Percentiles rank a stretch among this genome's conserved stretches.
Conservation (phyloP, 2,113 vertebrate species). For the Haliaeetus leucogaster region DNA sequence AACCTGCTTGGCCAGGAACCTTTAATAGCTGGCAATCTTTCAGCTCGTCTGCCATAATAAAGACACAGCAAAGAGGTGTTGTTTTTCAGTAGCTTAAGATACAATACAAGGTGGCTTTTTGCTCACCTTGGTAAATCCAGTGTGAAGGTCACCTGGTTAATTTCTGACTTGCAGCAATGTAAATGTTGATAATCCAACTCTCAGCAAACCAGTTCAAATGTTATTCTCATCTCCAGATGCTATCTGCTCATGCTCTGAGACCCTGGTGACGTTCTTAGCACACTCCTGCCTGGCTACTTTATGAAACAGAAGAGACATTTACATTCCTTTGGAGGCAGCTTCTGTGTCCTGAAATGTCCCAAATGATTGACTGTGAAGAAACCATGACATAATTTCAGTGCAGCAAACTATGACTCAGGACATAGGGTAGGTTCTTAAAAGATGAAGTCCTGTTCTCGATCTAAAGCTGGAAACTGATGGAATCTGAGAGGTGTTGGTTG, state of each 20-base stretch:
- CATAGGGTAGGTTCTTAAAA: background rate
- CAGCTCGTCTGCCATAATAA: background rate
- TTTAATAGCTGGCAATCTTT: background rate
- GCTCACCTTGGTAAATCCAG: background rate
- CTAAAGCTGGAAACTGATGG: background rate
- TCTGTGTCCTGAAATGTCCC: background rate
- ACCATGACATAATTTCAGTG: background rate
- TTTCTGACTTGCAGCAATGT: background rate
- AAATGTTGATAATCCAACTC: background rate
- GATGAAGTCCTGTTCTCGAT: background rate
- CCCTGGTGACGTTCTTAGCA: background rate
- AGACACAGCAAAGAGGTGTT: background rate
- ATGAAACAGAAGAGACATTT: background rate
- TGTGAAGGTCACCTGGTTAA: background rate
- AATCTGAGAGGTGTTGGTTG: background rate
- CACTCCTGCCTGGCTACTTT: background rate
- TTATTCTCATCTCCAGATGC: background rate
- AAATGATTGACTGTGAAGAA: background rate
- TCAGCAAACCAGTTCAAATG: background rate
- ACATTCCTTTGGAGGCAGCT: background rate
- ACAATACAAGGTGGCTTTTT: background rate
- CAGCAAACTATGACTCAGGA: background rate
- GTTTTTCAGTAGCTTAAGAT: background rate
- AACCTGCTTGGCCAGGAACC: background rate
- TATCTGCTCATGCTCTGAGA: background rate